These are phyloP conservation scores for Pyrgilauda ruficollis DNA, from an alignment of 2,113 vertebrate genomes.

Conservation along the genomic window DNA sequence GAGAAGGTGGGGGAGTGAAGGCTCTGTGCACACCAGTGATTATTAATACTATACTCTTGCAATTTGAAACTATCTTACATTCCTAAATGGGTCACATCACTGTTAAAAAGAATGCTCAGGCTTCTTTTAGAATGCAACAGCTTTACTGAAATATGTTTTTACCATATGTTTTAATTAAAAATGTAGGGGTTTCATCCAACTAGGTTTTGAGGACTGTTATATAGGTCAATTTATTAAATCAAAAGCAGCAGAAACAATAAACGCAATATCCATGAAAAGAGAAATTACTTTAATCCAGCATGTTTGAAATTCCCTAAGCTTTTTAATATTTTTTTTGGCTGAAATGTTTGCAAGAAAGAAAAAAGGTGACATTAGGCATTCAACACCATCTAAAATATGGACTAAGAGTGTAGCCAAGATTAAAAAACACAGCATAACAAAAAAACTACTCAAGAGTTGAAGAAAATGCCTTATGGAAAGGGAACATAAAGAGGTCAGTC, in stretches of 20 bases:
- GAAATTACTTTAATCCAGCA: not conserved
- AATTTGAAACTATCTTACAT: not conserved
- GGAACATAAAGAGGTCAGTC: not conserved
- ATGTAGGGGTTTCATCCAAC: not conserved
- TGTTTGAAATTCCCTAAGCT: not conserved
- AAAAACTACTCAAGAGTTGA: not conserved
- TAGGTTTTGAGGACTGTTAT: slow-evolving; percentile 3
- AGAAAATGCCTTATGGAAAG: not conserved
- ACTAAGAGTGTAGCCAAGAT: not conserved
- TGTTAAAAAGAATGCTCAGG: not conserved
- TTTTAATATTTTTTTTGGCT: not conserved
- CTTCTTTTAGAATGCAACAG: slow-evolving; percentile 41
- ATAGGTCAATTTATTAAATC: slow-evolving; percentile 3
- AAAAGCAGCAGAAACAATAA: not conserved
- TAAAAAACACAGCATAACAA: not conserved
- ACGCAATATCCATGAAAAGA: not conserved
- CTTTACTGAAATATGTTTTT: slow-evolving; percentile 49
- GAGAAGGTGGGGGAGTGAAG: not conserved
- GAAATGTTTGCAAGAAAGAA: not conserved
- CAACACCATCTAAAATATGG: not conserved
- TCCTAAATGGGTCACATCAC: slow-evolving; percentile 8
- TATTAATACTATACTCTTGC: not conserved
- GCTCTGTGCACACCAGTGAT: not conserved
- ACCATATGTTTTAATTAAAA: slow-evolving; percentile 57
- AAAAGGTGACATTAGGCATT: not conserved